Evolutionary conservation across 2,113 vertebrate species (phyloP).

Genomic region (Dermatemys mawii): DNA sequence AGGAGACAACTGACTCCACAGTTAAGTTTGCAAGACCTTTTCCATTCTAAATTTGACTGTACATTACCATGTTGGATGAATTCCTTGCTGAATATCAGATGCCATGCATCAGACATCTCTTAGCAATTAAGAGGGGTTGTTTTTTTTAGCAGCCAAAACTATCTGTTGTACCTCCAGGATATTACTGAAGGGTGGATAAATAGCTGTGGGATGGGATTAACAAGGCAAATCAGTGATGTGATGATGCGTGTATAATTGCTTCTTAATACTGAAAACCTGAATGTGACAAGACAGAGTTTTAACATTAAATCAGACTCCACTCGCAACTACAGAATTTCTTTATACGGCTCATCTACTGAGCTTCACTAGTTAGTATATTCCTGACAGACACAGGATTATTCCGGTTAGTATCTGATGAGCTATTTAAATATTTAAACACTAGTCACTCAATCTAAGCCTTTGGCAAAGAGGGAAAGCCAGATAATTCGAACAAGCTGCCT

Average conservation of each 20-base stretch:
- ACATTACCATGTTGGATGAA: neutral
- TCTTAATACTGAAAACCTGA: neutral
- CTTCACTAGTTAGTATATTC: neutral
- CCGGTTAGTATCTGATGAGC: neutral
- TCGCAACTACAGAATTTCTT: neutral
- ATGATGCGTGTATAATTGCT: neutral
- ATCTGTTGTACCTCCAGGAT: neutral
- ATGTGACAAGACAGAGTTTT: neutral
- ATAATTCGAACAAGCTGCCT: neutral
- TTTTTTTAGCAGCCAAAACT: neutral
- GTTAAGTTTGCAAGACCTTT: neutral
- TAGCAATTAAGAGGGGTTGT: neutral
- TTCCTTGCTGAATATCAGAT: neutral
- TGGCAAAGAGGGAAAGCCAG: neutral
- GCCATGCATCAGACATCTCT: neutral
- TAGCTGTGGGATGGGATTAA: neutral
- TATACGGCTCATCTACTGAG: neutral
- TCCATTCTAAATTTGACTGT: neutral
- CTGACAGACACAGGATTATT: neutral
- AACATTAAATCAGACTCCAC: neutral
- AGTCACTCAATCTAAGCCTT: neutral
- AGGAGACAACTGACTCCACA: slow-evolving; percentile 34
- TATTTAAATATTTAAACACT: neutral
- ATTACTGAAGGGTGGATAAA: neutral
- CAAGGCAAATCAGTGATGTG: neutral